Percentiles rank a stretch among this genome's conserved stretches.
Conservation (phyloP, 1,140 invertebrate genomes). For the Neoseiulus cucumeris region DNA sequence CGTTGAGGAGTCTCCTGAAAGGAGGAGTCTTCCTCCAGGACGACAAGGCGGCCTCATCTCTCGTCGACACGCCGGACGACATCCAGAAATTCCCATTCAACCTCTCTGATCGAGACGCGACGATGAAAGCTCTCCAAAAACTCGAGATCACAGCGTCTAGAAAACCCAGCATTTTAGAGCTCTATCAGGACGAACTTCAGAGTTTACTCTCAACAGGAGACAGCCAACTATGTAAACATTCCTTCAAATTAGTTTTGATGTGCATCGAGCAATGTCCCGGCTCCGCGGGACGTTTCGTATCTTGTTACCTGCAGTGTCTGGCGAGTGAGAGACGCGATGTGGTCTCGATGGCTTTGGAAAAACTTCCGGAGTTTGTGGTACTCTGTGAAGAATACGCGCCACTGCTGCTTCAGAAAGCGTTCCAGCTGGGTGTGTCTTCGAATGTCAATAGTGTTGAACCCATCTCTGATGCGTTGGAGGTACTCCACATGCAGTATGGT, state of each 20-base stretch:
- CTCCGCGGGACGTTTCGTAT: conserved; percentile 36
- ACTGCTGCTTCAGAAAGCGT: conserved; percentile 53
- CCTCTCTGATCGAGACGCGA: neutral
- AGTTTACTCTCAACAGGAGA: neutral
- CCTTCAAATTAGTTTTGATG: conserved; percentile 14
- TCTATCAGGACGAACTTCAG: conserved; percentile 1
- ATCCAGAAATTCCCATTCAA: neutral
- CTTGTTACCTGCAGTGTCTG: conserved; percentile 54
- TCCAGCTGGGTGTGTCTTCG: conserved; percentile 54
- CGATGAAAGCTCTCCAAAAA: neutral
- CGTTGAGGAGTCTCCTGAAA: neutral
- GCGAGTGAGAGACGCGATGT: conserved; percentile 54
- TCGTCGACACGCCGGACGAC: conserved; percentile 12
- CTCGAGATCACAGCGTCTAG: neutral
- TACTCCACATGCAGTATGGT: conserved; percentile 59
- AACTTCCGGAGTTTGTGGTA: conserved; percentile 55
- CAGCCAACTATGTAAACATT: conserved; percentile 9
- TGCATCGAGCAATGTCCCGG: conserved; percentile 20
- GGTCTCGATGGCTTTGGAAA: conserved; percentile 51
- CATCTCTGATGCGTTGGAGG: conserved; percentile 52
- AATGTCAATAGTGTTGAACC: conserved; percentile 52
- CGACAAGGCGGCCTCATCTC: neutral
- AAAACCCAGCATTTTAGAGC: neutral
- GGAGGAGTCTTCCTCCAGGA: neutral
- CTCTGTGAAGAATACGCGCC: conserved; percentile 62